Conservation (phyloP, 2,888 invertebrate genomes). For the Trachelus iudaicus region DNA sequence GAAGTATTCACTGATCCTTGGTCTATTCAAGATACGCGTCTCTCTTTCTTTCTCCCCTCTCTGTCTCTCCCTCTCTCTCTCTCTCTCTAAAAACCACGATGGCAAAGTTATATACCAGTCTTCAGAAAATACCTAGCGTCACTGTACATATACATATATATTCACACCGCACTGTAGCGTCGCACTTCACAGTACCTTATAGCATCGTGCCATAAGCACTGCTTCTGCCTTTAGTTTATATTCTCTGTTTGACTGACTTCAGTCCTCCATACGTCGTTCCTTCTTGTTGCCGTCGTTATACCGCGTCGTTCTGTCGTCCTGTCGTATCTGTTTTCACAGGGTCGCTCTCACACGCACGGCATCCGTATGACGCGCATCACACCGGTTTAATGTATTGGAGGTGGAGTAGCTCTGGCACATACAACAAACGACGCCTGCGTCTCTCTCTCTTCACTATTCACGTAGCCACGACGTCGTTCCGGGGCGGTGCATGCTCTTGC, state of each 20-base stretch:
- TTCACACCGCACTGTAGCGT: not conserved
- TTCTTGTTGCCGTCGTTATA: not conserved
- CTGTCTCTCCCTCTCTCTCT: constrained; percentile 25
- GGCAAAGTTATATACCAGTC: not conserved
- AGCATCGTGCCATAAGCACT: not conserved
- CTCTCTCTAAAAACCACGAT: constrained; percentile 23
- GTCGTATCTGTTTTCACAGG: not conserved
- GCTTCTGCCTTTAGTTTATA: not conserved
- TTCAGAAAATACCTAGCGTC: not conserved
- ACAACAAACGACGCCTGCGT: constrained; percentile 7
- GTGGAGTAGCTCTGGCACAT: not conserved
- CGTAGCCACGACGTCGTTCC: not conserved
- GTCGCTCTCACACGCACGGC: not conserved
- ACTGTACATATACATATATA: not conserved
- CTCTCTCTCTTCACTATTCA: constrained; percentile 11
- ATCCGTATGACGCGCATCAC: not conserved
- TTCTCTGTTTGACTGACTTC: not conserved
- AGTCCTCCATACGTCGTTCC: not conserved
- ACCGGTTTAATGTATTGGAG: not conserved
- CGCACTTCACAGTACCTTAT: not conserved
- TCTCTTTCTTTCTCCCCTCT: constrained; percentile 11
- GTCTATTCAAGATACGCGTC: not conserved
- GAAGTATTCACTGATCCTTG: not conserved
- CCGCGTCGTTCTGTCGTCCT: not conserved
- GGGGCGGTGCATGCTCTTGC: constrained; percentile 25